These are phyloP conservation scores for Cololabis saira DNA, from an alignment of 2,113 vertebrate genomes.

Conservation along the genomic window DNA sequence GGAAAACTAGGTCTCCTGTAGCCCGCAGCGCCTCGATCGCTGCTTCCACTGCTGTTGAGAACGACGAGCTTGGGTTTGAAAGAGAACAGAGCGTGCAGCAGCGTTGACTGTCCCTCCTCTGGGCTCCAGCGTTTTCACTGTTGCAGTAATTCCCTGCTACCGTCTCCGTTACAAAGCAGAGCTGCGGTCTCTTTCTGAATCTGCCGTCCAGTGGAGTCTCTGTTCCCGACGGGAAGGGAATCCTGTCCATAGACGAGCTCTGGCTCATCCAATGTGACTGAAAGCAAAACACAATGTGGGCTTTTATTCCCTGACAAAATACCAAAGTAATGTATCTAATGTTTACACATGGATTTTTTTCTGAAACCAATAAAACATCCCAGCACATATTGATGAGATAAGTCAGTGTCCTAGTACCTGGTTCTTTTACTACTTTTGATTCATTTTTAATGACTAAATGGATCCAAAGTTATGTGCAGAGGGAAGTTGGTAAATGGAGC, in stretches of 20 bases:
- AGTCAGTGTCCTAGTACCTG: neutral
- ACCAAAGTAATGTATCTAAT: too few species aligned
- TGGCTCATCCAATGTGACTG: constrained; percentile 37
- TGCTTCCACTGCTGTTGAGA: constrained; percentile 73
- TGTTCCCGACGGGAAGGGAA: constrained; percentile 46
- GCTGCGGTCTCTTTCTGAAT: constrained; percentile 26
- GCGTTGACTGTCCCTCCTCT: constrained; percentile 64
- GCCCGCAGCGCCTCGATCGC: constrained; percentile 74
- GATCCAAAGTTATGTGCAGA: constrained; percentile 5
- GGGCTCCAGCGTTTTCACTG: constrained; percentile 68
- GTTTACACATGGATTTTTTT: neutral
- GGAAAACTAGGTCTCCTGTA: constrained; percentile 82
- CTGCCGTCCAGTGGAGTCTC: constrained; percentile 55
- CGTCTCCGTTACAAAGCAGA: constrained; percentile 56
- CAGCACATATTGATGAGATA: neutral
- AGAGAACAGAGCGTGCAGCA: constrained; percentile 59
- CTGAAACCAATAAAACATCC: neutral
- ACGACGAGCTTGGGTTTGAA: constrained; percentile 62
- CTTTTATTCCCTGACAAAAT: constrained; percentile 14
- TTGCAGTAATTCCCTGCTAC: constrained; percentile 69
- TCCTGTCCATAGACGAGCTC: constrained; percentile 61
- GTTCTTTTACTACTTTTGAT: constrained; percentile 3
- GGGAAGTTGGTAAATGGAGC: too few species aligned
- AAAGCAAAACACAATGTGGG: constrained; percentile 30
- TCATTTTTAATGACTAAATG: constrained; percentile 40